Conservation (phyloP, 2,113 vertebrate genomes). For the Calidris pugnax region DNA sequence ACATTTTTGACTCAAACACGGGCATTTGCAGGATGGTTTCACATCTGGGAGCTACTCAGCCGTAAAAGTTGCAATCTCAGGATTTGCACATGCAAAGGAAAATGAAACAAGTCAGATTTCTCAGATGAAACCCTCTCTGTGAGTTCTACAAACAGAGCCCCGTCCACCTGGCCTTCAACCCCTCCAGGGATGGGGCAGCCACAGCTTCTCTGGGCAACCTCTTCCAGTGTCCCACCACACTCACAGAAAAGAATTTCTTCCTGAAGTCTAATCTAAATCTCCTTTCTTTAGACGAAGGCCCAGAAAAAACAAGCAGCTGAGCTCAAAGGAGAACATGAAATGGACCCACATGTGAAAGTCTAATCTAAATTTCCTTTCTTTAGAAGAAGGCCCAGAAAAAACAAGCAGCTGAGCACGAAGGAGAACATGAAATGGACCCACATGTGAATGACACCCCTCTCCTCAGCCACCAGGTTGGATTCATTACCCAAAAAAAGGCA, state of each 20-base stretch:
- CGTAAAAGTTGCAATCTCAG: not conserved
- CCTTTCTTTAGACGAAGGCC: not conserved
- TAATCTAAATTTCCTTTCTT: no score
- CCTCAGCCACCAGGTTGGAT: not conserved
- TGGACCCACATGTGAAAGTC: not conserved
- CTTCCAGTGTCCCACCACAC: no score
- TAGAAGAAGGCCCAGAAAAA: not conserved
- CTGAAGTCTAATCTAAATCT: no score
- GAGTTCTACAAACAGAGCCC: not conserved
- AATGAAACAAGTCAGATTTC: not conserved
- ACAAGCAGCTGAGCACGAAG: not conserved
- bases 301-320: not conserved
- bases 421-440: not conserved
- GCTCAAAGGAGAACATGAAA: not conserved
- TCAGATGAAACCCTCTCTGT: not conserved
- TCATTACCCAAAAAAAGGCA: not conserved
- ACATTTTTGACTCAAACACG: not conserved
- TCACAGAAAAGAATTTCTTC: no score
- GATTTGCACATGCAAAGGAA: not conserved
- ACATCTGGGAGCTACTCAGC: not conserved
- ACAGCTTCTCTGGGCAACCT: no score
- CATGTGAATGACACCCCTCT: accelerated
- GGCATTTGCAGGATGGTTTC: not conserved
- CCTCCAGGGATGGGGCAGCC: no score
- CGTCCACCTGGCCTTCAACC: no score